These are phyloP conservation scores for Stenodema calcarata DNA, from an alignment of 2,888 invertebrate genomes.

Conservation along the genomic window DNA sequence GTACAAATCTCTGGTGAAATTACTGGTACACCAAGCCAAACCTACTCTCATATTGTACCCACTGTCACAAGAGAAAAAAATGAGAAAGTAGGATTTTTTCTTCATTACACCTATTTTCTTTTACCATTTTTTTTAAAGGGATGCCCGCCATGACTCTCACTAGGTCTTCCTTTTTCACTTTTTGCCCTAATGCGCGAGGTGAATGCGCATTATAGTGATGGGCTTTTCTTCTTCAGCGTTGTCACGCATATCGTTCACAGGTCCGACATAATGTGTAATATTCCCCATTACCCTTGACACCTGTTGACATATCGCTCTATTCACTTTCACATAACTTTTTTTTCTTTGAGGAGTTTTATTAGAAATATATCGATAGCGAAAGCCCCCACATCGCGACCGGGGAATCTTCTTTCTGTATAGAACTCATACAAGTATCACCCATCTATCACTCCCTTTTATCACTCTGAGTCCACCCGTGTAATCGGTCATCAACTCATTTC, in stretches of 20 bases:
- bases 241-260: slow-evolving; percentile 24
- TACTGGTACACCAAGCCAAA: too few relatives aligned
- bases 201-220: background rate
- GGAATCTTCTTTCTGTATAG: too few relatives aligned
- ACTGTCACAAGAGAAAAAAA: background rate
- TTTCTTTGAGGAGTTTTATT: background rate
- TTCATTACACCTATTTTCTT: background rate
- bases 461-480: too few relatives aligned
- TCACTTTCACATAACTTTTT: background rate
- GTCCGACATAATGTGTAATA: slow-evolving; percentile 7
- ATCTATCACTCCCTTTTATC: too few relatives aligned
- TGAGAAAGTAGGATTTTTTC: background rate
- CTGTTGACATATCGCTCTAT: background rate
- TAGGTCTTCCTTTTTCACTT: background rate
- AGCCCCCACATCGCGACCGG: too few relatives aligned
- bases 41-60: too few relatives aligned
- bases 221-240: background rate
- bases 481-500: too few relatives aligned
- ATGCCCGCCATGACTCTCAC: background rate
- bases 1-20: too few relatives aligned
- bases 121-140: background rate
- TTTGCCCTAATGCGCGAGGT: background rate
- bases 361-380: background rate
- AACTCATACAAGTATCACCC: too few relatives aligned
- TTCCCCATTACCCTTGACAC: slow-evolving; percentile 2